A percentile compares a stretch with the other conserved stretches of the same genome.
These are phyloP conservation scores for Connochaetes taurinus DNA, from an alignment of 2,113 vertebrate species.

Conservation along the genomic window DNA sequence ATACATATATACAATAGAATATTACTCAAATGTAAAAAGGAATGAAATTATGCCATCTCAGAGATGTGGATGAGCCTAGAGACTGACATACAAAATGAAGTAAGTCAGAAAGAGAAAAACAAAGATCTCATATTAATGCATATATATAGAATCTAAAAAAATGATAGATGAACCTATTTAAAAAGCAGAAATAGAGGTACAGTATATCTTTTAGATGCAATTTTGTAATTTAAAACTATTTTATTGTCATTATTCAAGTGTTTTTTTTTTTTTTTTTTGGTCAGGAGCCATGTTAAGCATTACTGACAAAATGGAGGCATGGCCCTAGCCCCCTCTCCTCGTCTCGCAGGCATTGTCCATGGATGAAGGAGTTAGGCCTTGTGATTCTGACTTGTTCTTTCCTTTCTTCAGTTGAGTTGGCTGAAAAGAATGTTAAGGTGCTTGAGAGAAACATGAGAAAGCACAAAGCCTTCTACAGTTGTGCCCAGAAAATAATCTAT, in stretches of 20 bases:
- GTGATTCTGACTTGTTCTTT: too few species aligned
- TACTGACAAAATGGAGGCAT: too few species aligned
- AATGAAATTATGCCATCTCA: neutral
- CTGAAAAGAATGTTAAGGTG: too few species aligned
- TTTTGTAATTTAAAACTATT: neutral
- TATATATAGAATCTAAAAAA: neutral
- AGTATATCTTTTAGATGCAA: neutral
- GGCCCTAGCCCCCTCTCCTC: too few species aligned
- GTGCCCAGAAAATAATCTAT: too few species aligned
- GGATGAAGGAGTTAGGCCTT: too few species aligned
- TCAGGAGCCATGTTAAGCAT: too few species aligned
- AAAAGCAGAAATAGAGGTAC: neutral
- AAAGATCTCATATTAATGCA: neutral
- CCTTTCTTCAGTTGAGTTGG: too few species aligned
- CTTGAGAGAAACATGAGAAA: too few species aligned
- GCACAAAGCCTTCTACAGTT: too few species aligned
- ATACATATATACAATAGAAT: neutral
- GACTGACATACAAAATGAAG: neutral
- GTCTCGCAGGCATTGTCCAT: too few species aligned
- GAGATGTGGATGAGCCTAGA: neutral
- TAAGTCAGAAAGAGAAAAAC: neutral
- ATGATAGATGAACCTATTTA: neutral
- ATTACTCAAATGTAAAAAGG: neutral
- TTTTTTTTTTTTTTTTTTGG: neutral
- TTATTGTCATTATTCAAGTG: neutral